Conservation (phyloP, 1,140 invertebrate species). For the Patella vulgata region DNA sequence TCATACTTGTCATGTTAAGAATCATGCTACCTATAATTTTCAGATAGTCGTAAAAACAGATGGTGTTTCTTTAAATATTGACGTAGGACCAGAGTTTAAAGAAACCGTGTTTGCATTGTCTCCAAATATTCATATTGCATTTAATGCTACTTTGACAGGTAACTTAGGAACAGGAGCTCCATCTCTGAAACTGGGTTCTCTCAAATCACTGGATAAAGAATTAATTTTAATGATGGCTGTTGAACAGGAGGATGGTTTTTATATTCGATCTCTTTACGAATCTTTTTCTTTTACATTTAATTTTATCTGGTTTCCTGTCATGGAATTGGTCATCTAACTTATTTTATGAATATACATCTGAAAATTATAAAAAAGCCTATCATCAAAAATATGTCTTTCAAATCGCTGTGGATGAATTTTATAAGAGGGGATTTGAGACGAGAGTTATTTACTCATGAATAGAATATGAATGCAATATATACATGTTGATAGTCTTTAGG, state of each 20-base stretch:
- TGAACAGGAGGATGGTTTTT: constrained; percentile 41
- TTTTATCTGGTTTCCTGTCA: constrained; percentile 54
- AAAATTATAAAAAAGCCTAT: too few relatives aligned
- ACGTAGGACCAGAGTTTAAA: constrained; percentile 45
- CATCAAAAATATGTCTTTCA: too few relatives aligned
- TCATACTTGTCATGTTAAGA: constrained; percentile 42
- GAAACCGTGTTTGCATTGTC: constrained; percentile 35
- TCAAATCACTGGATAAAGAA: constrained; percentile 40
- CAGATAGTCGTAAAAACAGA: constrained; percentile 25
- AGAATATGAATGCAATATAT: too few relatives aligned
- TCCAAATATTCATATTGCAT: constrained; percentile 34
- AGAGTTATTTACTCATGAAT: too few relatives aligned
- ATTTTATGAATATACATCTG: too few relatives aligned
- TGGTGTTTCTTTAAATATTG: constrained; percentile 12
- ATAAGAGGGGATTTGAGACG: too few relatives aligned
- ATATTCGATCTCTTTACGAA: constrained; percentile 33
- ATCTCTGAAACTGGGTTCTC: constrained; percentile 42
- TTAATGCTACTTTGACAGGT: constrained; percentile 41
- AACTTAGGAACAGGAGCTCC: constrained; percentile 33
- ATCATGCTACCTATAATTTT: constrained; percentile 46
- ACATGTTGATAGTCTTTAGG: too few relatives aligned
- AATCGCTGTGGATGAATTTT: too few relatives aligned
- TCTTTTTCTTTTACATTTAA: constrained; percentile 48
- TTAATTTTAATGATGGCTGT: constrained; percentile 34
- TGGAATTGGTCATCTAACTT: constrained; percentile 31